A percentile compares a stretch with the other conserved stretches of the same genome.
Evolutionary conservation across 1,140 invertebrate genomes (phyloP).

Genomic region (Ephestia elutella): DNA sequence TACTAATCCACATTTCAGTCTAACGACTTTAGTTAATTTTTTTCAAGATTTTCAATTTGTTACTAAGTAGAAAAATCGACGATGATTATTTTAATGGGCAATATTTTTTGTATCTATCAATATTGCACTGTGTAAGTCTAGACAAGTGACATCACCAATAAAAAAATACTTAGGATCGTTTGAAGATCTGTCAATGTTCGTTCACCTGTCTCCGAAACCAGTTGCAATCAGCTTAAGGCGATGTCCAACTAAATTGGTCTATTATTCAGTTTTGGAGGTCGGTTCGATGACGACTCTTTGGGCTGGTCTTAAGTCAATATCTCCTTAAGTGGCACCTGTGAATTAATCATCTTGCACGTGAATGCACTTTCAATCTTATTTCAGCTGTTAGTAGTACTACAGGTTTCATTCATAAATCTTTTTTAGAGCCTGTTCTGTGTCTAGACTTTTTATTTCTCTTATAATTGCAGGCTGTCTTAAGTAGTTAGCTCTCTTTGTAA

Average conservation of each 20-base stretch:
- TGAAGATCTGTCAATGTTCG: background rate
- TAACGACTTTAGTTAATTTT: no score
- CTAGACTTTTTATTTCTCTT: constrained; percentile 15
- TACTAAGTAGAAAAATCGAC: no score
- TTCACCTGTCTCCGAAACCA: constrained; percentile 35
- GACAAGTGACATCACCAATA: constrained; percentile 4
- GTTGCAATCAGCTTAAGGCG: constrained; percentile 60
- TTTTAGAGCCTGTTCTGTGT: constrained; percentile 11
- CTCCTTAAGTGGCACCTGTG: constrained; percentile 55
- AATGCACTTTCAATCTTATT: constrained; percentile 66
- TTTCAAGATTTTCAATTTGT: no score
- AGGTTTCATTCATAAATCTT: constrained; percentile 42
- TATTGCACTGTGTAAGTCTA: background rate
- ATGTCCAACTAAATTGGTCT: constrained; percentile 49
- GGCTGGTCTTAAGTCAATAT: constrained; percentile 54
- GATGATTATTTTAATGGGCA: background rate
- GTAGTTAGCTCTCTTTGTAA: no score
- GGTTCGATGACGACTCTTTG: constrained; percentile 40
- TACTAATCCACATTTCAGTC: no score
- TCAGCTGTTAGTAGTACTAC: constrained; percentile 31
- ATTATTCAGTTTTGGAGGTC: constrained; percentile 54
- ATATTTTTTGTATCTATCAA: background rate
- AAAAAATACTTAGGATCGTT: background rate
- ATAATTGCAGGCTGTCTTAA: constrained; percentile 22
- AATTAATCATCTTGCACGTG: constrained; percentile 56